These are phyloP conservation scores for Elachura formosa DNA, from an alignment of 2,113 vertebrate species.

Conservation along the genomic window DNA sequence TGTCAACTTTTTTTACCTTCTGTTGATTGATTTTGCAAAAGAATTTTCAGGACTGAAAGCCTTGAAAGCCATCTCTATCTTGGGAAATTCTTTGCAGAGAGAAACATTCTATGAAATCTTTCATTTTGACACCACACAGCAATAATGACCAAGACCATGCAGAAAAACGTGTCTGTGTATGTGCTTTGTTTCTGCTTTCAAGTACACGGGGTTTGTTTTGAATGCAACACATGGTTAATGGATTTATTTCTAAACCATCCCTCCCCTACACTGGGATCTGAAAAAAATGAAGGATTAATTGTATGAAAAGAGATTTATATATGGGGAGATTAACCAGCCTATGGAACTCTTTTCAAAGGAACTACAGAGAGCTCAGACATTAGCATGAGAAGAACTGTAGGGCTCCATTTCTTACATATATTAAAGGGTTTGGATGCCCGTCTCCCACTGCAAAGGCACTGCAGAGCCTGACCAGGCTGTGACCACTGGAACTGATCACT, in stretches of 20 bases:
- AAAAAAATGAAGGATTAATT: slow-evolving; percentile 20
- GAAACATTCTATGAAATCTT: neutral
- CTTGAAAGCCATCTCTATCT: neutral
- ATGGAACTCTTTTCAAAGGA: neutral
- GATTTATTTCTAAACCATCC: neutral
- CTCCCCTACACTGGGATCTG: neutral
- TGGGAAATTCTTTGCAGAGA: neutral
- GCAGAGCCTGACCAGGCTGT: neutral
- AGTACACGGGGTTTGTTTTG: neutral
- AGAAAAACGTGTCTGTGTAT: neutral
- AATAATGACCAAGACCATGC: neutral
- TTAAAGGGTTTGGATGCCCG: neutral
- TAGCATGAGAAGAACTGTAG: slow-evolving; percentile 28
- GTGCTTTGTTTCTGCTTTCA: neutral
- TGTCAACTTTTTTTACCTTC: neutral
- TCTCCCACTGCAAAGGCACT: neutral
- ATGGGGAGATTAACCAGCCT: slow-evolving; percentile 13
- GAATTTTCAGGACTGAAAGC: neutral
- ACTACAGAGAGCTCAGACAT: neutral
- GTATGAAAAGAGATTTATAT: neutral
- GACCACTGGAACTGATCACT: neutral
- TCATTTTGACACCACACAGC: neutral
- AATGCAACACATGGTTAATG: neutral
- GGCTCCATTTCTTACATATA: neutral
- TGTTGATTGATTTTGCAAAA: neutral